phyloP scores from a whole-genome alignment of 2,113 vertebrate genomes.

The Phrynosoma platyrhinos region DNA sequence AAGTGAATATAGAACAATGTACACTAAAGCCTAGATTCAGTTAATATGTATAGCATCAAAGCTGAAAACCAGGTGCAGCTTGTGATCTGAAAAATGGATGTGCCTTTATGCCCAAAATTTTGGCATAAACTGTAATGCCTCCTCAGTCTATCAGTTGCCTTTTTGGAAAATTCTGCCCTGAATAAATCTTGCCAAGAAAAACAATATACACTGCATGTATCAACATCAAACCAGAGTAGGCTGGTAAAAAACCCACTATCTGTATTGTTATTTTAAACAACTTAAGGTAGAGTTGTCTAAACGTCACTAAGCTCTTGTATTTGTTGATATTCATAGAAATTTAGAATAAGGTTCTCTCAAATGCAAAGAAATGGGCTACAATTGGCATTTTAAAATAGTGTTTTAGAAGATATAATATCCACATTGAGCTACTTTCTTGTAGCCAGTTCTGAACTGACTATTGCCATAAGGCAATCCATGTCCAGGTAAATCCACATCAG shows the following conservation, averaged over 20 bases:
- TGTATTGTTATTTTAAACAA: not conserved
- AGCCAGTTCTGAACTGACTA: constrained; percentile 1
- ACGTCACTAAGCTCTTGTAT: not conserved
- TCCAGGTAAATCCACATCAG: not conserved
- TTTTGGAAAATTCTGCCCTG: not conserved
- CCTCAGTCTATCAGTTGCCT: too few relatives aligned
- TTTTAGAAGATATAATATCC: constrained; percentile 34
- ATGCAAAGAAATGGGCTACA: not conserved
- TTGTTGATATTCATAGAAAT: not conserved
- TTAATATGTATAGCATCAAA: too few relatives aligned
- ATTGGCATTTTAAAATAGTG: constrained; percentile 19
- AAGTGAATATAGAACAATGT: too few relatives aligned
- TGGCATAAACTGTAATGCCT: too few relatives aligned
- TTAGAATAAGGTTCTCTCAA: not conserved
- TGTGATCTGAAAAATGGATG: too few relatives aligned
- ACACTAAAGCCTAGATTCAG: too few relatives aligned
- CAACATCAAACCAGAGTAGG: not conserved
- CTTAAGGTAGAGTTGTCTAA: not conserved
- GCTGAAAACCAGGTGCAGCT: too few relatives aligned
- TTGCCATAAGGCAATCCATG: not conserved
- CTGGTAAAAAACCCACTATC: not conserved
- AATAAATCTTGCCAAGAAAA: not conserved
- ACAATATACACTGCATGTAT: not conserved
- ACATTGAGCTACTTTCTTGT: constrained; percentile 5
- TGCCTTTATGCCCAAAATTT: too few relatives aligned